phyloP scores from a whole-genome alignment of 2,888 invertebrate species.

The Leptinotarsa rubiginosa region DNA sequence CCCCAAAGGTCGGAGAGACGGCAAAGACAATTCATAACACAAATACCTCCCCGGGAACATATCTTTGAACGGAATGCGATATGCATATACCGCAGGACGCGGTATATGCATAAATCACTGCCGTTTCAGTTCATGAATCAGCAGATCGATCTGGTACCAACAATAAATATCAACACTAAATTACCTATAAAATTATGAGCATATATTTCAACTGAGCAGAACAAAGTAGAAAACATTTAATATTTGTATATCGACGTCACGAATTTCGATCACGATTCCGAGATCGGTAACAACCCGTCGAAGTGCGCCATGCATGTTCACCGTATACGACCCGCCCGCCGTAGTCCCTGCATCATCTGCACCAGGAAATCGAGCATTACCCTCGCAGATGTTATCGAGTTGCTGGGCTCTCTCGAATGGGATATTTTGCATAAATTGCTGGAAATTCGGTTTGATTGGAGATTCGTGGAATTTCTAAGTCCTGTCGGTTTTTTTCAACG shows the following conservation, averaged over 20 bases:
- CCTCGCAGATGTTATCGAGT: constrained; percentile 29
- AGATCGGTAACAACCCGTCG: constrained; percentile 36
- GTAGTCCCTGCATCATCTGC: constrained; percentile 24
- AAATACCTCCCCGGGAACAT: neutral
- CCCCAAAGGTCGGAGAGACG: neutral
- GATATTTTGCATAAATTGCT: constrained; percentile 27
- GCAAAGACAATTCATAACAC: neutral
- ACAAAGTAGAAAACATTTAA: constrained; percentile 65
- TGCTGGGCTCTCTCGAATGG: constrained; percentile 12
- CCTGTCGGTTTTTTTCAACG: neutral
- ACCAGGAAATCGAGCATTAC: constrained; percentile 31
- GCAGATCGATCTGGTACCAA: constrained; percentile 56
- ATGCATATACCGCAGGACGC: neutral
- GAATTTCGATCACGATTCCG: constrained; percentile 59
- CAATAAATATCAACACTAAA: constrained; percentile 62
- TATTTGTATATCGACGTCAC: constrained; percentile 66
- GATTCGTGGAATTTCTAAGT: neutral
- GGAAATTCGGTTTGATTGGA: constrained; percentile 11
- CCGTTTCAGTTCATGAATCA: constrained; percentile 55
- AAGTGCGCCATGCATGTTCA: constrained; percentile 18
- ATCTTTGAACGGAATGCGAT: neutral
- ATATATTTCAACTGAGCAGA: constrained; percentile 61
- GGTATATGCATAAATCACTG: constrained; percentile 48
- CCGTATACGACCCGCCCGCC: neutral
- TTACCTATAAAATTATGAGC: constrained; percentile 65